A percentile compares a stretch with the other conserved stretches of the same genome.
phyloP scores from a whole-genome alignment of 1,140 invertebrate species.

The Macrobrachium rosenbergii region DNA sequence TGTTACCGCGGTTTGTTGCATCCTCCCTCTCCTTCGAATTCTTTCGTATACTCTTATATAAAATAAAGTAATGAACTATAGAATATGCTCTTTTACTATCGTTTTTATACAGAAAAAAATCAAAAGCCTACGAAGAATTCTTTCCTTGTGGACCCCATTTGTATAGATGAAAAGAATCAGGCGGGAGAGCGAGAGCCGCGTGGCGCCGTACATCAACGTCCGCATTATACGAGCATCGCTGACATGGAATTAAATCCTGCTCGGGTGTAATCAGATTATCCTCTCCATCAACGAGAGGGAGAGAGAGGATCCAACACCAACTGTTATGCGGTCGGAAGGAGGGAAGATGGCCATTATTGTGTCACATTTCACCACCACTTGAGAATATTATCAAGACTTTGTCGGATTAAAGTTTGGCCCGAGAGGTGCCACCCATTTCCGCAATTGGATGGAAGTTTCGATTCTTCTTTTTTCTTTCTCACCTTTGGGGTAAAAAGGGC shows the following conservation, averaged over 20 bases:
- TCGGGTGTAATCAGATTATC: constrained; percentile 62
- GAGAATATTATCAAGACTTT: neutral
- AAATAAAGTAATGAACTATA: no score
- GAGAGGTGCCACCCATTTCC: no score
- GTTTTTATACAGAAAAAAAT: no score
- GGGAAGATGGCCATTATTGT: constrained; percentile 14
- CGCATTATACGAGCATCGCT: constrained; percentile 60
- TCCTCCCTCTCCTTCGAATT: no score
- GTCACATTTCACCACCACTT: neutral
- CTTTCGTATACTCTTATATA: no score
- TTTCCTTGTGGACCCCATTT: no score
- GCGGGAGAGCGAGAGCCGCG: neutral
- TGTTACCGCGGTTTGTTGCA: no score
- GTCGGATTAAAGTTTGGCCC: neutral
- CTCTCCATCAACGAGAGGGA: constrained; percentile 54
- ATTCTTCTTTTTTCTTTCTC: neutral
- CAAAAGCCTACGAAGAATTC: no score
- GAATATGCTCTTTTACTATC: no score
- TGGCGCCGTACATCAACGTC: constrained; percentile 56
- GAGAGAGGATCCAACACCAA: constrained; percentile 49
- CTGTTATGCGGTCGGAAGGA: constrained; percentile 54
- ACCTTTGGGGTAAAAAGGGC: neutral
- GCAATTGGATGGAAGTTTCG: neutral
- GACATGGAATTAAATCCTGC: constrained; percentile 62
- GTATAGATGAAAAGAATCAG: constrained; percentile 15